A percentile compares a stretch with the other conserved stretches of the same genome.
phyloP scores from a whole-genome alignment of 2,113 vertebrate species.

The Gadus macrocephalus region DNA sequence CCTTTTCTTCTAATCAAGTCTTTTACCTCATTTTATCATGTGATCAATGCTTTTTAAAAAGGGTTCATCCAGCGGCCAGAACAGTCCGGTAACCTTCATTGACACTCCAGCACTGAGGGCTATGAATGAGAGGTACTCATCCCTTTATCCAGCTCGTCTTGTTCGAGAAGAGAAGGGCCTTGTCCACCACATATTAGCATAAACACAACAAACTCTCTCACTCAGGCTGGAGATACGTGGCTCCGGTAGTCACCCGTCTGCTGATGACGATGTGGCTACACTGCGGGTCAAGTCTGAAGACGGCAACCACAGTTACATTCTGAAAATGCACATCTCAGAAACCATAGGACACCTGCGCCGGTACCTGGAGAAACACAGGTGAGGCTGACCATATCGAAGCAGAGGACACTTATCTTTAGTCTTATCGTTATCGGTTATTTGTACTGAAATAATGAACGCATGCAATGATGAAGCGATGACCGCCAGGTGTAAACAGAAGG shows the following conservation, averaged over 20 bases:
- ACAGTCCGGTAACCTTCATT: conserved; percentile 56
- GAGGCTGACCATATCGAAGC: conserved; percentile 2
- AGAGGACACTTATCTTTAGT: background rate
- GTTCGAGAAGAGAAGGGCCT: background rate
- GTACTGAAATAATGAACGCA: background rate
- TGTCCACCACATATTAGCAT: background rate
- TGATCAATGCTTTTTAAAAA: conserved; percentile 37
- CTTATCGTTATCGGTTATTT: background rate
- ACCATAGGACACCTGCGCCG: conserved; percentile 79
- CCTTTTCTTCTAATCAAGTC: too few species aligned
- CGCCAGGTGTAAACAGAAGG: background rate
- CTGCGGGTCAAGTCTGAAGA: conserved; percentile 85
- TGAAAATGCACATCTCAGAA: conserved; percentile 77
- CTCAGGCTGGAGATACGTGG: conserved; percentile 30
- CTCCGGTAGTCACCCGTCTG: background rate
- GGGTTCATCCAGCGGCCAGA: conserved; percentile 57
- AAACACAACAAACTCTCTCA: background rate
- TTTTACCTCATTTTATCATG: background rate
- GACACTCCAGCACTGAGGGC: conserved; percentile 68
- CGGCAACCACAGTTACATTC: conserved; percentile 68
- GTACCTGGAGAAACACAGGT: conserved; percentile 78
- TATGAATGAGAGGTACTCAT: conserved; percentile 60
- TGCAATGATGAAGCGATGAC: too few species aligned
- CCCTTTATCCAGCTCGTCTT: too few species aligned
- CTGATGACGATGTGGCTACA: conserved; percentile 40